These are phyloP conservation scores for Athene noctua DNA, from an alignment of 2,113 vertebrate species.

Conservation along the genomic window DNA sequence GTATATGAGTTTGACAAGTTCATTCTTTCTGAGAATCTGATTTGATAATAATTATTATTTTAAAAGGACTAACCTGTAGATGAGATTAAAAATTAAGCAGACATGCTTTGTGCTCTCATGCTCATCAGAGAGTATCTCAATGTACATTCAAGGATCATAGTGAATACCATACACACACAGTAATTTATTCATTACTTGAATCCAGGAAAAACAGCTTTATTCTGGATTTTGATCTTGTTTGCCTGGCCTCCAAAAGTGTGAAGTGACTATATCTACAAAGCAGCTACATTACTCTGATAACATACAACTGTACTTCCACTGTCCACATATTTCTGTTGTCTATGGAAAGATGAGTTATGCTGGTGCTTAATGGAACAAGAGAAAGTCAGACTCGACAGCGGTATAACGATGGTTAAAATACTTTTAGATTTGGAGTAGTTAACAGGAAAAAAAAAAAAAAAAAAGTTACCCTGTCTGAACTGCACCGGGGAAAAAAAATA, in stretches of 20 bases:
- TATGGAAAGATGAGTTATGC: neutral
- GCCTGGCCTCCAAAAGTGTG: neutral
- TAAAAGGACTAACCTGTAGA: neutral
- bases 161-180: neutral
- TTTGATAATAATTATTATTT: conserved; percentile 56
- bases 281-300: neutral
- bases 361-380: neutral
- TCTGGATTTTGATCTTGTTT: neutral
- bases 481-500: neutral
- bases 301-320: neutral
- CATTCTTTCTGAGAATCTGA: conserved; percentile 18
- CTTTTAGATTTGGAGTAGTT: neutral
- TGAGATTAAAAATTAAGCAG: conserved; percentile 53
- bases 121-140: neutral
- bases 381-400: neutral
- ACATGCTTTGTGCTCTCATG: neutral
- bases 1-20: conserved; percentile 23
- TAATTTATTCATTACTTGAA: conserved; percentile 13
- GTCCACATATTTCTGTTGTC: neutral
- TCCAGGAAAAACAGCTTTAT: neutral
- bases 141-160: neutral
- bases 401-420: neutral
- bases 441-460: neutral
- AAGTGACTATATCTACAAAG: neutral
- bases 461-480: neutral